Evolutionary conservation across 2,888 invertebrate genomes (phyloP).

Genomic region (Octonoba sinensis): DNA sequence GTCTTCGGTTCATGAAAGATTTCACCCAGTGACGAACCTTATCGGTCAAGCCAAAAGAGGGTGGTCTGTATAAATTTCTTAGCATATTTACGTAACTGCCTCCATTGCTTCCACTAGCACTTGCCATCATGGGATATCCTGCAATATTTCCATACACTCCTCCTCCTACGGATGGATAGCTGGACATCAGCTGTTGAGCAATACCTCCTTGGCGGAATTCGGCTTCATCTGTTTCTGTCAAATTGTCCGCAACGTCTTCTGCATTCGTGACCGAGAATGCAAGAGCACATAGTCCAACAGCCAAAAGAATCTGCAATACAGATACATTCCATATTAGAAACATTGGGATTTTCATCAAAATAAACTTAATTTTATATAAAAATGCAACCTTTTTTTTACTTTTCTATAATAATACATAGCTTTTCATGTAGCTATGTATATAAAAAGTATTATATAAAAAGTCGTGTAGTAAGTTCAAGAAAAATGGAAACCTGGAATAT

Average conservation of each 20-base stretch:
- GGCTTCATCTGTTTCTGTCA: constrained; percentile 32
- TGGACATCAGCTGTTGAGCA: constrained; percentile 47
- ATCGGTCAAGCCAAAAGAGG: constrained; percentile 46
- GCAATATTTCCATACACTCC: constrained; percentile 21
- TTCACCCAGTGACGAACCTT: constrained; percentile 60
- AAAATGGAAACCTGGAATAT: no score
- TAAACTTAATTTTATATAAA: no score
- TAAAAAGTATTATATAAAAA: no score
- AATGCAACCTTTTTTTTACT: no score
- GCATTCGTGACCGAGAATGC: background rate
- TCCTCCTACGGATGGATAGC: constrained; percentile 14
- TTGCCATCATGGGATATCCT: constrained; percentile 10
- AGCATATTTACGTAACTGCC: constrained; percentile 50
- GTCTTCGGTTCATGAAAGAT: constrained; percentile 58
- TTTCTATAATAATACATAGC: no score
- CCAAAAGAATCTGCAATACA: no score
- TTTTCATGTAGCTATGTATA: no score
- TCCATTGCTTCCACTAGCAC: constrained; percentile 3
- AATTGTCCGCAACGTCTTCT: constrained; percentile 29
- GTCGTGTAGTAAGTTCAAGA: no score
- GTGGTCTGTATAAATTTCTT: constrained; percentile 50
- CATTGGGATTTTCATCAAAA: no score
- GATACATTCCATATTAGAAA: no score
- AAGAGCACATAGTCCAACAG: no score
- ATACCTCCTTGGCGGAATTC: constrained; percentile 58